phyloP scores from a whole-genome alignment of 2,888 invertebrate genomes.

The Drosophila ezoana region DNA sequence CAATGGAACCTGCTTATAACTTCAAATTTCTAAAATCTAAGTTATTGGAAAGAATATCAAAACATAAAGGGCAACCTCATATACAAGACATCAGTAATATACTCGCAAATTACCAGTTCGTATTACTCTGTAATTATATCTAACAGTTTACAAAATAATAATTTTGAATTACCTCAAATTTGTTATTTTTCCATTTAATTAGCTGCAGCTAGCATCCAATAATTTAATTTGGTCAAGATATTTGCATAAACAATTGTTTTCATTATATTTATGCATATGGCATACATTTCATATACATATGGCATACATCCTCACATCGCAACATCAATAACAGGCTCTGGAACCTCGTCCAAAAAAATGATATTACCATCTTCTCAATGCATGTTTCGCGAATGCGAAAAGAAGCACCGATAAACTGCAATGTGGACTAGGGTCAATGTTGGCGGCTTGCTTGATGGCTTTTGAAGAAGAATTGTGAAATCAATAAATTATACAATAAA shows the following conservation, averaged over 20 bases:
- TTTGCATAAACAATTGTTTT: not conserved
- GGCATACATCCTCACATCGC: too few relatives aligned
- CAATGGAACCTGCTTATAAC: not conserved
- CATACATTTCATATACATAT: not conserved
- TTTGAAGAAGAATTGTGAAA: too few relatives aligned
- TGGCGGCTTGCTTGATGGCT: too few relatives aligned
- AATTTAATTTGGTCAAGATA: not conserved
- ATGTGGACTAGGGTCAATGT: too few relatives aligned
- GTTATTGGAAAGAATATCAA: not conserved
- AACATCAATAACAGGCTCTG: too few relatives aligned
- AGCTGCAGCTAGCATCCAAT: not conserved
- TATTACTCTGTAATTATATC: not conserved
- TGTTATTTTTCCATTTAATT: too few relatives aligned
- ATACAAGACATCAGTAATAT: not conserved
- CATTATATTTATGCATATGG: not conserved
- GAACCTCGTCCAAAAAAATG: too few relatives aligned
- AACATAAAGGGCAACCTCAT: not conserved
- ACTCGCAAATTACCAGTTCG: slow-evolving; percentile 11
- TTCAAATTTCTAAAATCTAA: too few relatives aligned
- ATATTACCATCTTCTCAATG: too few relatives aligned
- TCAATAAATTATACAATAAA: too few relatives aligned
- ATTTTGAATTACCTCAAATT: not conserved
- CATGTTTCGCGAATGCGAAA: too few relatives aligned
- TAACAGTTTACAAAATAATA: not conserved
- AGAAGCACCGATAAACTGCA: too few relatives aligned